Conservation (phyloP, 1,140 invertebrate genomes). For the Leptinotarsa defecta region DNA sequence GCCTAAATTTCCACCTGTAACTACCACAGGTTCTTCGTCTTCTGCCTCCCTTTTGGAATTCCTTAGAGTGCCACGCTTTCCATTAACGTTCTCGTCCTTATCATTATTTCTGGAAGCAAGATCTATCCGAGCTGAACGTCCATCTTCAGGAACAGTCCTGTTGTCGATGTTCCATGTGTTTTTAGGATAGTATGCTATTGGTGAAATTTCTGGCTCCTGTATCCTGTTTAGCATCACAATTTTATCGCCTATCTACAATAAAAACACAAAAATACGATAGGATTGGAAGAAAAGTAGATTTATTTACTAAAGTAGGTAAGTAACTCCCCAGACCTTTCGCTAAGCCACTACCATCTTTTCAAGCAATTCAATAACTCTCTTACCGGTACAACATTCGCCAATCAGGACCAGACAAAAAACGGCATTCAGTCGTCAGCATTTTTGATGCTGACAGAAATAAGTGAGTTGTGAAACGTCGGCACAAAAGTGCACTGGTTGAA, state of each 20-base stretch:
- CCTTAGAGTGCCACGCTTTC: conserved; percentile 65
- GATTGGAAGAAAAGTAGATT: not conserved
- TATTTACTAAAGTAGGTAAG: not conserved
- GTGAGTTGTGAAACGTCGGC: too few relatives aligned
- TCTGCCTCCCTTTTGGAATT: conserved; percentile 39
- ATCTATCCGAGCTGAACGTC: conserved; percentile 43
- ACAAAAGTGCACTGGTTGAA: too few relatives aligned
- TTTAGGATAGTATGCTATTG: conserved; percentile 50
- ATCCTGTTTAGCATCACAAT: conserved; percentile 68
- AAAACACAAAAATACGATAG: not conserved
- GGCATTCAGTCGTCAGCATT: too few relatives aligned
- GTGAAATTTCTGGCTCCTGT: conserved; percentile 56
- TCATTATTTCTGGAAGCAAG: conserved; percentile 49
- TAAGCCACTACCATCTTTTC: too few relatives aligned
- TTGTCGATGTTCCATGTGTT: conserved; percentile 39
- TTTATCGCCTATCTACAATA: conserved; percentile 64
- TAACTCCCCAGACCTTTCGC: too few relatives aligned
- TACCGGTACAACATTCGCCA: too few relatives aligned
- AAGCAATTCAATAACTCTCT: too few relatives aligned
- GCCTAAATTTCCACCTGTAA: not conserved
- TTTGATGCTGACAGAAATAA: too few relatives aligned
- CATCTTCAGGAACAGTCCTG: conserved; percentile 36
- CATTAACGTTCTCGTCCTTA: conserved; percentile 75
- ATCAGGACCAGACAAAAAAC: too few relatives aligned
- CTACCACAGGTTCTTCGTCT: conserved; percentile 22